phyloP scores from a whole-genome alignment of 2,888 invertebrate genomes.

The Eustalomyia histrio region DNA sequence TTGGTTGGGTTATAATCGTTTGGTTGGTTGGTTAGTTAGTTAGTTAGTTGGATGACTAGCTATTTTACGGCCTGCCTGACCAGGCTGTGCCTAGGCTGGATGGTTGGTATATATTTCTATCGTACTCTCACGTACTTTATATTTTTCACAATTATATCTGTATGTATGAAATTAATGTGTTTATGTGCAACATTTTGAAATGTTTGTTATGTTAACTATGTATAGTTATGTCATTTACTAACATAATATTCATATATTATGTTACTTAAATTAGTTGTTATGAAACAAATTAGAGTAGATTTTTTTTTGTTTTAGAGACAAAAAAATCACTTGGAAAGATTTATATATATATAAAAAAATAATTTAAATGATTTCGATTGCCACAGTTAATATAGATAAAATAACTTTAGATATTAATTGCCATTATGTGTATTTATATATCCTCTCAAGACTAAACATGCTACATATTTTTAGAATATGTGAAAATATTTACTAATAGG shows the following conservation, averaged over 20 bases:
- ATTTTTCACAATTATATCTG: conserved; percentile 40
- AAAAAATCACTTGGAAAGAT: not conserved
- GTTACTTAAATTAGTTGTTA: conserved; percentile 63
- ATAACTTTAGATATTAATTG: conserved; percentile 38
- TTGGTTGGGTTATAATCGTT: conserved; percentile 18
- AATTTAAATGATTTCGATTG: not conserved
- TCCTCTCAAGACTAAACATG: no score
- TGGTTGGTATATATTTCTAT: conserved; percentile 9
- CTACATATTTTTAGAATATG: no score
- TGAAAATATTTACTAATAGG: no score
- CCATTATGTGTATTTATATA: not conserved
- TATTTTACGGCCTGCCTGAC: conserved; percentile 12
- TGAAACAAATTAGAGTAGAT: conserved; percentile 60
- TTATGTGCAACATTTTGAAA: conserved; percentile 63
- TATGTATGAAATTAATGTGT: conserved; percentile 61
- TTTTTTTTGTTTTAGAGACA: not conserved
- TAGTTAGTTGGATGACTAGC: conserved; percentile 11
- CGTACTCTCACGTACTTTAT: conserved; percentile 1
- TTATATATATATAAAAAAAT: no score
- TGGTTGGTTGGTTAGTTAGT: not conserved
- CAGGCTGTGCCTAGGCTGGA: conserved; percentile 21
- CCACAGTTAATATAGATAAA: conserved; percentile 20
- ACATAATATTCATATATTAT: conserved; percentile 65
- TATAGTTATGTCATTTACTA: conserved; percentile 63
- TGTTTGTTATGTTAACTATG: conserved; percentile 65